These are phyloP conservation scores for Bufotes viridis DNA, from an alignment of 2,797 vertebrate species.

Conservation along the genomic window DNA sequence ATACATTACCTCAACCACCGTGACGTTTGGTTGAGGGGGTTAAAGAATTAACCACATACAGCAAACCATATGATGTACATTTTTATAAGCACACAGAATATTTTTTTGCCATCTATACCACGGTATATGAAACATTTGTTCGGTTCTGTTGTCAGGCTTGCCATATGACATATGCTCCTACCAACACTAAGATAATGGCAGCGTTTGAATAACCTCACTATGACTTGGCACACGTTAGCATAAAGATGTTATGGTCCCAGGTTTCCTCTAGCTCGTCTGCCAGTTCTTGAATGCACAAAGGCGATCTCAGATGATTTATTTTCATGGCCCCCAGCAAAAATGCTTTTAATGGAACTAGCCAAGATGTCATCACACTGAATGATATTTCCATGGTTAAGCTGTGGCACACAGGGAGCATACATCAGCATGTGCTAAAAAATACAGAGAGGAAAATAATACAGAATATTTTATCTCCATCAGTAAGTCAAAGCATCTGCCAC, in stretches of 20 bases:
- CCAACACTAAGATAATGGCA: slow-evolving; percentile 59
- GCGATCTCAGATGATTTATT: slow-evolving; percentile 68
- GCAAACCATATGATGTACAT: neutral
- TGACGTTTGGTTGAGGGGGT: no score
- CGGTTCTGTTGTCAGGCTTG: slow-evolving; percentile 15
- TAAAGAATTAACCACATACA: neutral
- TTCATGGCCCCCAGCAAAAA: slow-evolving; percentile 68
- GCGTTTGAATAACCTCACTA: slow-evolving; percentile 61
- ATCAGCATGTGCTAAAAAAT: slow-evolving; percentile 50
- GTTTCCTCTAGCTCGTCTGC: slow-evolving; percentile 63
- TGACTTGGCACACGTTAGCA: slow-evolving; percentile 60
- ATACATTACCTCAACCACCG: no score
- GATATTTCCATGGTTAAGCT: slow-evolving; percentile 60
- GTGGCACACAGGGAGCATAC: slow-evolving; percentile 52
- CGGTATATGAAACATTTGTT: slow-evolving; percentile 10
- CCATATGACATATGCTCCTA: slow-evolving; percentile 52
- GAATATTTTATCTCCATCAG: slow-evolving; percentile 53
- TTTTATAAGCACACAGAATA: neutral
- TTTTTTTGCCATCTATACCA: slow-evolving; percentile 21
- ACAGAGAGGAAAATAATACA: slow-evolving; percentile 48
- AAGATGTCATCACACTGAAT: slow-evolving; percentile 61
- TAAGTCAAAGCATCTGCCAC: slow-evolving; percentile 44
- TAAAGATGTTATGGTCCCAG: slow-evolving; percentile 60
- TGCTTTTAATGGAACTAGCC: slow-evolving; percentile 58
- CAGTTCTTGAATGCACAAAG: slow-evolving; percentile 64